Evolutionary conservation across 2,888 invertebrate species (phyloP).

Genomic region (Cataglyphis rosenhaueri): DNA sequence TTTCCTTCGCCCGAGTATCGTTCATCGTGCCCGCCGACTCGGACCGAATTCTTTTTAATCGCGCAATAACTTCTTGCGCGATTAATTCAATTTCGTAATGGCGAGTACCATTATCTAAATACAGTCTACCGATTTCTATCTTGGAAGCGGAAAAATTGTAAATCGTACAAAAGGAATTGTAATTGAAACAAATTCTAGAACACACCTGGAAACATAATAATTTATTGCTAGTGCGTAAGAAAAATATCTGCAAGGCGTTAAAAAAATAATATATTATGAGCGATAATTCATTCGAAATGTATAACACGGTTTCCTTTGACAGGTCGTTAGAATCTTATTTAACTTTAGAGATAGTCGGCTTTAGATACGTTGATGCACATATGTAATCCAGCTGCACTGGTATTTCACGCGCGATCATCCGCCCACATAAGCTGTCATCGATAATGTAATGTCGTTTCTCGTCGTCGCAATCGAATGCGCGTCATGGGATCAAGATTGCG

Average conservation of each 20-base stretch:
- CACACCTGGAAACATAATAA: neutral
- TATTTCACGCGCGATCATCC: conserved; percentile 64
- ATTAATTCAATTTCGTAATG: conserved; percentile 4
- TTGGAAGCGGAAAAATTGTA: neutral
- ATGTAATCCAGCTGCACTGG: conserved; percentile 67
- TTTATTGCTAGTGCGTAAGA: neutral
- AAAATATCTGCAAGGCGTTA: conserved; percentile 1
- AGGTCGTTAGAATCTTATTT: conserved; percentile 54
- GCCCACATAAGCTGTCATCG: conserved; percentile 67
- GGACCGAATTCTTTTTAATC: conserved; percentile 20
- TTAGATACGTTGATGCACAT: conserved; percentile 60
- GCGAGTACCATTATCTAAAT: neutral
- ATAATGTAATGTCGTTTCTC: conserved; percentile 62
- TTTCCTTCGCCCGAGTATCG: conserved; percentile 36
- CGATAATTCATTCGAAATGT: conserved; percentile 39
- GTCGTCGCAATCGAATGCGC: conserved; percentile 51
- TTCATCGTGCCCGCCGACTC: conserved; percentile 4
- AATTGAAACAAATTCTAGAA: neutral
- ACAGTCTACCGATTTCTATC: neutral
- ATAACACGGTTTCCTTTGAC: conserved; percentile 28
- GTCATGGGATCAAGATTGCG: conserved; percentile 41
- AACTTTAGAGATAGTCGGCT: conserved; percentile 44
- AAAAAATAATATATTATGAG: conserved; percentile 21
- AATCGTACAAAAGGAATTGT: neutral
- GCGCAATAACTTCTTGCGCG: neutral